Percentiles rank a stretch among this genome's conserved stretches.
Evolutionary conservation across 2,113 vertebrate genomes (phyloP).

Genomic region (Choloepus hoffmanni): DNA sequence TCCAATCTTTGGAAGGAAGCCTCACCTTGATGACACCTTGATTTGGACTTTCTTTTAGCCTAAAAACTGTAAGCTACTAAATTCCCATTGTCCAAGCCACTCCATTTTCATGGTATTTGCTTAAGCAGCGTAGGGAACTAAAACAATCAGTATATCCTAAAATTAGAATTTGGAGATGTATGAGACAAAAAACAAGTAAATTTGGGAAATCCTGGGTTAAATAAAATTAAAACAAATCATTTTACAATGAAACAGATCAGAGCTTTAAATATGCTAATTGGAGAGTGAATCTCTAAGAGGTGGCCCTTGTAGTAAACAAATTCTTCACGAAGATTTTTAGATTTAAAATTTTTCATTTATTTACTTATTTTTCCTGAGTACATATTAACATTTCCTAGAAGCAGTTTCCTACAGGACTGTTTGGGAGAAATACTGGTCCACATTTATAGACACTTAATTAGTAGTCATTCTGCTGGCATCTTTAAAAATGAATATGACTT

Average conservation of each 20-base stretch:
- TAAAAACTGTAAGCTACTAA: too few relatives aligned
- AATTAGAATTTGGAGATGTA: neutral
- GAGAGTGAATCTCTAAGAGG: neutral
- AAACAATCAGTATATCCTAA: neutral
- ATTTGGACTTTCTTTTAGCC: too few relatives aligned
- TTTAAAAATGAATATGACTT: slow-evolving; percentile 44
- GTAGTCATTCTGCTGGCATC: slow-evolving; percentile 8
- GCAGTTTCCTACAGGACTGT: neutral
- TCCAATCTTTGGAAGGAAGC: too few relatives aligned
- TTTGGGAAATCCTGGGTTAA: neutral
- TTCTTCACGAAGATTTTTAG: neutral
- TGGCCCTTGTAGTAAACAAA: neutral
- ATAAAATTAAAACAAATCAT: slow-evolving; percentile 31
- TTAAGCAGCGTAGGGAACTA: too few relatives aligned
- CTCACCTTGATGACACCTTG: too few relatives aligned
- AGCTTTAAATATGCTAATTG: neutral
- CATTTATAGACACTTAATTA: slow-evolving; percentile 7
- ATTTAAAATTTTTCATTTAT: neutral
- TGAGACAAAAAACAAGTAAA: neutral
- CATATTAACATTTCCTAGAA: slow-evolving; percentile 5
- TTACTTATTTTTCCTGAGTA: neutral
- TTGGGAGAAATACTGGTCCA: slow-evolving; percentile 1
- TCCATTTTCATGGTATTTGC: too few relatives aligned
- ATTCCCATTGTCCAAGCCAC: too few relatives aligned
- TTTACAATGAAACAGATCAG: neutral